Conservation (phyloP, 2,797 vertebrate genomes). For the Pseudomugil gertrudae region DNA sequence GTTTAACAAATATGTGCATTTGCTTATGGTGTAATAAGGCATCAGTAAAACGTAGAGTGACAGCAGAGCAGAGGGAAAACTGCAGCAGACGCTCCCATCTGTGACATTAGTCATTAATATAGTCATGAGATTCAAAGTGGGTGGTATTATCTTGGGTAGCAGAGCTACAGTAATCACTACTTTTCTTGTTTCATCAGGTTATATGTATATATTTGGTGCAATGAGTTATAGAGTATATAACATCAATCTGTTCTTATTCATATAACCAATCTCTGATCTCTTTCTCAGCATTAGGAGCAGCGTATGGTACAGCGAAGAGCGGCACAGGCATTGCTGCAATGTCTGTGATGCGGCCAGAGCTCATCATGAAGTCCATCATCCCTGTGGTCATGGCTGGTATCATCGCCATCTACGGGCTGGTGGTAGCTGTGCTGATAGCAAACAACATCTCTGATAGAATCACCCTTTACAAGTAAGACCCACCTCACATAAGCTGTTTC, state of each 20-base stretch:
- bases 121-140: background rate
- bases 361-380: constrained; percentile 99
- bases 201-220: too few relatives aligned
- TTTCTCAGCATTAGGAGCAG: constrained; percentile 91
- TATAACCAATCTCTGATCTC: background rate
- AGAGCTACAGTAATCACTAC: background rate
- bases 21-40: too few relatives aligned
- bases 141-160: background rate
- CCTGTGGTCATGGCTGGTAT: constrained; percentile 99
- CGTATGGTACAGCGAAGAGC: constrained; percentile 98
- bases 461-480: constrained; percentile 90
- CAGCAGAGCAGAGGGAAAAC: constrained; percentile 5
- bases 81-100: background rate
- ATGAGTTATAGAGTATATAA: too few relatives aligned
- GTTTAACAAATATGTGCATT: too few relatives aligned
- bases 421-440: constrained; percentile 98
- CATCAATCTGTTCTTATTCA: background rate
- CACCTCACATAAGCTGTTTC: background rate
- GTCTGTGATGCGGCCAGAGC: constrained; percentile 98
- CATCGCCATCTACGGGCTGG: constrained; percentile 98
- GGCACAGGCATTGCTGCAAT: constrained; percentile 98
- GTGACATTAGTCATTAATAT: constrained; percentile 12
- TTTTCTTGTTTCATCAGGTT: background rate
- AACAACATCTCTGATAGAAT: constrained; percentile 88
- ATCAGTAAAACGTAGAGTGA: constrained; percentile 1